phyloP scores from a whole-genome alignment of 2,113 vertebrate species.

The Eulacestoma nigropectus region DNA sequence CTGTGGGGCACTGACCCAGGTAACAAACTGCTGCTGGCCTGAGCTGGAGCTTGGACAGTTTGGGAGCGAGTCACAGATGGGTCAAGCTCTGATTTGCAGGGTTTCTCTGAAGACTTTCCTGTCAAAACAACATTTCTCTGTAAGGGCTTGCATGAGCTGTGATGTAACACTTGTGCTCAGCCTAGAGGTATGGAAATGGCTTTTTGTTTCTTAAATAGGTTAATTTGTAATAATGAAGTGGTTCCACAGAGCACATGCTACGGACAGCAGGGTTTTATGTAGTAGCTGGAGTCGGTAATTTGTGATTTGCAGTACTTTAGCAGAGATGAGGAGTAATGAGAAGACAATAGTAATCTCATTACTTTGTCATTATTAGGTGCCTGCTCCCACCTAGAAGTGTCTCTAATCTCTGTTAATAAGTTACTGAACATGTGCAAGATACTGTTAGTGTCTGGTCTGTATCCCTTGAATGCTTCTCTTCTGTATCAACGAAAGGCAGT shows the following conservation, averaged over 20 bases:
- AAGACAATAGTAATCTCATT: background rate
- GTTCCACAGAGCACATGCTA: background rate
- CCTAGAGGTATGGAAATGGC: background rate
- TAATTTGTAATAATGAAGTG: background rate
- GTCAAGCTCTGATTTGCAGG: background rate
- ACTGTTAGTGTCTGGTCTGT: background rate
- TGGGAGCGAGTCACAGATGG: rapidly evolving
- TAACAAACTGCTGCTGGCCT: background rate
- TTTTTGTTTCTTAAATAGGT: background rate
- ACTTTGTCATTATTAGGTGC: background rate
- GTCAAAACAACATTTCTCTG: background rate
- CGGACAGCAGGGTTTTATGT: background rate
- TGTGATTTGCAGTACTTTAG: background rate
- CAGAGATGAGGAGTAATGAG: background rate
- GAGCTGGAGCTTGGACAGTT: background rate
- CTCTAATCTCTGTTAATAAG: background rate
- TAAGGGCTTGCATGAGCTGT: background rate
- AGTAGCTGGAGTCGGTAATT: background rate
- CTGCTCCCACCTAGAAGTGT: background rate
- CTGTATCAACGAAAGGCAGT: background rate
- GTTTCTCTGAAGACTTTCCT: background rate
- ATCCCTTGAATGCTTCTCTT: background rate
- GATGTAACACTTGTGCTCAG: background rate
- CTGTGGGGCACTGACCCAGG: background rate
- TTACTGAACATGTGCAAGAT: background rate